A percentile compares a stretch with the other conserved stretches of the same genome.
phyloP scores from a whole-genome alignment of 2,113 vertebrate genomes.

The Sapajus apella region DNA sequence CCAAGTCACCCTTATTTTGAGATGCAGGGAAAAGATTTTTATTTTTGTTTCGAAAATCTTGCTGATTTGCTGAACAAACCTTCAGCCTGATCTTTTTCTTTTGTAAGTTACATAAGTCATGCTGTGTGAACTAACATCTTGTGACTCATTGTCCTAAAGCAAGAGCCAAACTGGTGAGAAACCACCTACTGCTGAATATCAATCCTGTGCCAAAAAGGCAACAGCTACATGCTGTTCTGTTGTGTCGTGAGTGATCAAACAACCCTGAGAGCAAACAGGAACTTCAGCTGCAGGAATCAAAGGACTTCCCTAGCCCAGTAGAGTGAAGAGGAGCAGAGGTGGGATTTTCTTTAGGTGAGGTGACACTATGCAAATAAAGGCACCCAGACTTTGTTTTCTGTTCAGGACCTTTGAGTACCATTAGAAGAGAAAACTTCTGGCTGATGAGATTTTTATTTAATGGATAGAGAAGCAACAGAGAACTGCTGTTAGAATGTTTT shows the following conservation, averaged over 20 bases:
- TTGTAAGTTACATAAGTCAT: slow-evolving; percentile 57
- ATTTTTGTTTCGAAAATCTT: slow-evolving; percentile 59
- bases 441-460: neutral
- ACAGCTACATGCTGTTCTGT: slow-evolving; percentile 19
- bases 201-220: slow-evolving; percentile 61
- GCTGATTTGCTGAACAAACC: slow-evolving; percentile 65
- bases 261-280: slow-evolving; percentile 59
- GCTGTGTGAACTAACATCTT: slow-evolving; percentile 69
- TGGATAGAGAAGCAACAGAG: neutral
- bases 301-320: neutral
- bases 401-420: neutral
- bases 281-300: slow-evolving; percentile 43
- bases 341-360: slow-evolving; percentile 15
- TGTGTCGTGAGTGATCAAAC: slow-evolving; percentile 40
- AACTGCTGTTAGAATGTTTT: neutral
- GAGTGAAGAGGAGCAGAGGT: neutral
- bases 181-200: slow-evolving; percentile 62
- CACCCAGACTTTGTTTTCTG: neutral
- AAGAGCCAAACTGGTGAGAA: slow-evolving; percentile 60
- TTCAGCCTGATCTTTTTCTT: slow-evolving; percentile 28
- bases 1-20: slow-evolving; percentile 37
- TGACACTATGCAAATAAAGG: slow-evolving; percentile 4
- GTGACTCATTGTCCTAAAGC: slow-evolving; percentile 72
- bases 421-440: neutral
- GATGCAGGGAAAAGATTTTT: neutral